Percentiles rank a stretch among this genome's conserved stretches.
phyloP scores from a whole-genome alignment of 2,888 invertebrate species.

The Salpingus planirostris region DNA sequence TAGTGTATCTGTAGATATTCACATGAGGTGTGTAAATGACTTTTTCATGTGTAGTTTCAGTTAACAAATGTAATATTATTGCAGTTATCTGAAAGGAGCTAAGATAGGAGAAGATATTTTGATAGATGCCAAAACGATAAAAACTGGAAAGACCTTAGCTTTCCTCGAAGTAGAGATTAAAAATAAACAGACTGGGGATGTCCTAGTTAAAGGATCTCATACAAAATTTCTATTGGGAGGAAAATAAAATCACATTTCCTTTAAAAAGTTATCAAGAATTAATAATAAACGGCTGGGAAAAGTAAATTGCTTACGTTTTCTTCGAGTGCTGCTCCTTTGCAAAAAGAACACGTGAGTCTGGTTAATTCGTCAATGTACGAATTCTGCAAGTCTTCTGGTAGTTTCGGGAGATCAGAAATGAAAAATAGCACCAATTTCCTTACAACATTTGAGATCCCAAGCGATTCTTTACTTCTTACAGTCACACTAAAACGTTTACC shows the following conservation, averaged over 20 bases:
- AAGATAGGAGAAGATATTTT: constrained; percentile 68
- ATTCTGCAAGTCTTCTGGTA: constrained; percentile 44
- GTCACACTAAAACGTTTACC: constrained; percentile 43
- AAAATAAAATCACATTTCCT: too few relatives aligned
- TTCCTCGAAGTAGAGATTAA: constrained; percentile 73
- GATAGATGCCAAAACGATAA: constrained; percentile 68
- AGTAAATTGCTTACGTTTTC: too few relatives aligned
- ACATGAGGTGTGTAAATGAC: constrained; percentile 6
- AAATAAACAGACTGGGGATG: constrained; percentile 60
- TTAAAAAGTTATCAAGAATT: too few relatives aligned
- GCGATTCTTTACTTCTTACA: constrained; percentile 55
- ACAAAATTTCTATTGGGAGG: constrained; percentile 54
- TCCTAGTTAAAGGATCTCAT: constrained; percentile 77
- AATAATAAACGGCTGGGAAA: too few relatives aligned
- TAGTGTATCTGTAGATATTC: constrained; percentile 54
- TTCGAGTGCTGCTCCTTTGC: constrained; percentile 49
- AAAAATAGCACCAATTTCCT: constrained; percentile 54
- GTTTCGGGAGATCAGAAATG: constrained; percentile 42
- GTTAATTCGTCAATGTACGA: constrained; percentile 54
- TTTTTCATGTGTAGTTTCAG: constrained; percentile 1
- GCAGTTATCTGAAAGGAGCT: constrained; percentile 69
- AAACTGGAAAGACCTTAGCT: constrained; percentile 69
- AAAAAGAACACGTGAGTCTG: constrained; percentile 54
- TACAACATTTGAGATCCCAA: constrained; percentile 59
- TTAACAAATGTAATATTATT: constrained; percentile 36